phyloP scores from a whole-genome alignment of 2,113 vertebrate genomes.

The Cromileptes altivelis region DNA sequence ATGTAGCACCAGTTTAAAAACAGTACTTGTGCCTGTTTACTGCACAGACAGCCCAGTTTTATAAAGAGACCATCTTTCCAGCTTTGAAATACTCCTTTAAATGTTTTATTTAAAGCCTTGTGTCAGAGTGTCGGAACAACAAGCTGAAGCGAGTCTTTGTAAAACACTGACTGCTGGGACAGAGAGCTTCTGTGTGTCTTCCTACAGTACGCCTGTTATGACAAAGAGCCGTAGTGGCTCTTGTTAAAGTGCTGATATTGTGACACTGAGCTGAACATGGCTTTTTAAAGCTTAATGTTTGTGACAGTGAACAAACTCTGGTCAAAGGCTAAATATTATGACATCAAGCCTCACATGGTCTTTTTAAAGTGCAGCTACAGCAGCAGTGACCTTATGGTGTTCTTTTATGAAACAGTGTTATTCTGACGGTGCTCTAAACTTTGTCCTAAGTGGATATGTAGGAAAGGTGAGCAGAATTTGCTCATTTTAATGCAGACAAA shows the following conservation, averaged over 20 bases:
- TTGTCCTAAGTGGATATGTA: not conserved
- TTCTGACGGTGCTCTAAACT: not conserved
- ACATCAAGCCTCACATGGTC: not conserved
- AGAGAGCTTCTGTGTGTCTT: not conserved
- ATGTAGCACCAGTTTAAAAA: no score
- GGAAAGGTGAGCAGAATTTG: not conserved
- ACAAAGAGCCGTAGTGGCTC: not conserved
- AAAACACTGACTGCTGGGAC: not conserved
- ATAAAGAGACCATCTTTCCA: no score
- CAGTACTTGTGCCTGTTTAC: no score
- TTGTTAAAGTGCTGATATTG: constrained; percentile 6
- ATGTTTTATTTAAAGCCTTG: not conserved
- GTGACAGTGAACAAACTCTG: not conserved
- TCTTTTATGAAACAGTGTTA: not conserved
- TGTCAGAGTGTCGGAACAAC: not conserved
- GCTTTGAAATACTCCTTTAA: not conserved
- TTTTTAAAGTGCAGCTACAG: constrained; percentile 7
- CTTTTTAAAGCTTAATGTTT: not conserved
- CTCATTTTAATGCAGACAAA: not conserved
- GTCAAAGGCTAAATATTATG: constrained; percentile 2
- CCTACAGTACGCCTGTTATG: not conserved
- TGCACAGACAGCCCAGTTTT: no score
- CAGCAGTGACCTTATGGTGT: constrained; percentile 13
- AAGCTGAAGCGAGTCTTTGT: not conserved
- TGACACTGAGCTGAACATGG: not conserved